Conservation (phyloP, 2,113 vertebrate genomes). For the Trachemys scripta region DNA sequence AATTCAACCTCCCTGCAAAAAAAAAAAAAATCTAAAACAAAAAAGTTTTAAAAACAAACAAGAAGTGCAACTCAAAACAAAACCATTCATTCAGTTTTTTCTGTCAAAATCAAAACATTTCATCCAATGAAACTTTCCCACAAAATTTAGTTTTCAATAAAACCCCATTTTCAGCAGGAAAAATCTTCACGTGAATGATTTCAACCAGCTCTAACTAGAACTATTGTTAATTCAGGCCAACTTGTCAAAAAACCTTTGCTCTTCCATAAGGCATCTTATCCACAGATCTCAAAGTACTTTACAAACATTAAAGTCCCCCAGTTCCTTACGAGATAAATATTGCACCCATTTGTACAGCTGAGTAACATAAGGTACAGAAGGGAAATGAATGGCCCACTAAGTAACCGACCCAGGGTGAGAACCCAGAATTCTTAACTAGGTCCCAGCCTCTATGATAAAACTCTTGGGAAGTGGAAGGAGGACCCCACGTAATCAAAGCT, state of each 20-base stretch:
- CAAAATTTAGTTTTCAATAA: slow-evolving; percentile 35
- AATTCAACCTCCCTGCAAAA: neutral
- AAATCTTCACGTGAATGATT: neutral
- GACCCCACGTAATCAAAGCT: neutral
- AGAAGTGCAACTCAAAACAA: slow-evolving; percentile 33
- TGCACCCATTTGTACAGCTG: slow-evolving; percentile 15
- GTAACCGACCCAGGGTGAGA: slow-evolving; percentile 10
- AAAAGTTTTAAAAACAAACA: neutral
- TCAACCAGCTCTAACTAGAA: neutral
- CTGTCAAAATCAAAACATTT: neutral
- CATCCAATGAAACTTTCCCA: neutral
- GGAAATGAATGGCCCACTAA: neutral
- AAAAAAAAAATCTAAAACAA: neutral
- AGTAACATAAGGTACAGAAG: slow-evolving; percentile 13
- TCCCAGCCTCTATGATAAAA: neutral
- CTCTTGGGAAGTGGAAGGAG: neutral
- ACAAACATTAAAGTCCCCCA: slow-evolving; percentile 15
- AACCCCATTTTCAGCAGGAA: neutral
- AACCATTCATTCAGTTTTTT: neutral
- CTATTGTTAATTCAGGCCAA: neutral
- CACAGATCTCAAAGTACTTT: slow-evolving; percentile 31
- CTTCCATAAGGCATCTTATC: neutral
- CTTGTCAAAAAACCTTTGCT: slow-evolving; percentile 41
- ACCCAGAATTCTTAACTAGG: neutral
- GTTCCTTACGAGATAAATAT: slow-evolving; percentile 18